phyloP scores from a whole-genome alignment of 2,888 invertebrate species.

The Caenorhabditis panamensis region DNA sequence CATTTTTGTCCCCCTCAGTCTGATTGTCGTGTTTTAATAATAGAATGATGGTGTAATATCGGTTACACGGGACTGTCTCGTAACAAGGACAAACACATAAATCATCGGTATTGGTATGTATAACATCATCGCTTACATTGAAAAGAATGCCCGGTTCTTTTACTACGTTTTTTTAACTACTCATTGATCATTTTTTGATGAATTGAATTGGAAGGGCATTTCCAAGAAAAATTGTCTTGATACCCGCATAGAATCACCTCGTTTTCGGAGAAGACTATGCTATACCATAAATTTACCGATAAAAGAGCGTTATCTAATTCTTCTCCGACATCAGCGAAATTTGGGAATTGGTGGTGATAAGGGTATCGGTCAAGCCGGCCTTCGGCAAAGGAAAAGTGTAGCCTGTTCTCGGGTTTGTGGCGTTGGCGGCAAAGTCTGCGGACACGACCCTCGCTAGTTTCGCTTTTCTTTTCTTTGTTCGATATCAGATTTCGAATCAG shows the following conservation, averaged over 20 bases:
- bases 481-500: conserved; percentile 62
- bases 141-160: conserved; percentile 27
- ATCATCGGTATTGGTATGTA: conserved; percentile 35
- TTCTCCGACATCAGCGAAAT: conserved; percentile 8
- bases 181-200: conserved; percentile 16
- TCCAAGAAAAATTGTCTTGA: neutral
- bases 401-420: conserved; percentile 47
- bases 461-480: conserved; percentile 60
- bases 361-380: conserved; percentile 27
- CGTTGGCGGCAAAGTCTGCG: conserved; percentile 15
- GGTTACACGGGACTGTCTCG: conserved; percentile 24
- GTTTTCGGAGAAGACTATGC: conserved; percentile 11
- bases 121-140: conserved; percentile 22
- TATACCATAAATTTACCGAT: conserved; percentile 2
- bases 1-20: neutral
- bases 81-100: conserved; percentile 42
- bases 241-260: neutral
- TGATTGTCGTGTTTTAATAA: neutral
- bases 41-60: conserved; percentile 13
- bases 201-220: conserved; percentile 14
- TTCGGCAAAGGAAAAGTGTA: conserved; percentile 42
- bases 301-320: conserved; percentile 14
- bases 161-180: neutral
- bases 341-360: neutral
- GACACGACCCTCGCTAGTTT: conserved; percentile 38